Evolutionary conservation across 2,888 invertebrate species (phyloP).

Genomic region (Sminthurides aquaticus): DNA sequence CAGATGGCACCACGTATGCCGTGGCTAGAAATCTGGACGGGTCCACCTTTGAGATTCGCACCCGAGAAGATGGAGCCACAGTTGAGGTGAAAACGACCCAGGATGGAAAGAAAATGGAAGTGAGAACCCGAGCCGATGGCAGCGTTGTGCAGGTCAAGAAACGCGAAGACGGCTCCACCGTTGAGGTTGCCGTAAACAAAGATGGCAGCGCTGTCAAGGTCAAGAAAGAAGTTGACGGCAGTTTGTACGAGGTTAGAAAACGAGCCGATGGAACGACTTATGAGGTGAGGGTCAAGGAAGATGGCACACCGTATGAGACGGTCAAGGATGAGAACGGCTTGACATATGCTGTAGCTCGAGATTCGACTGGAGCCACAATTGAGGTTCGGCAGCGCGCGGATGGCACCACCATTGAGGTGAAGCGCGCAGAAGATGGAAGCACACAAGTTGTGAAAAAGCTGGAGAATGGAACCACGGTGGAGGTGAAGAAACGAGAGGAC

Average conservation of each 20-base stretch:
- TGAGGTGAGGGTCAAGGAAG: conserved; percentile 6
- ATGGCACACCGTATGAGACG: conserved; percentile 13
- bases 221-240: neutral
- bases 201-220: conserved; percentile 7
- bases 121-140: neutral
- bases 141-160: neutral
- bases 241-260: neutral
- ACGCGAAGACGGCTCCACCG: neutral
- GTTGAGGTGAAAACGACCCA: neutral
- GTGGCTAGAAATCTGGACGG: conserved; percentile 15
- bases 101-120: conserved; percentile 7
- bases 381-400: conserved; percentile 5
- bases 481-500: neutral
- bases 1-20: neutral
- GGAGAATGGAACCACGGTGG: neutral
- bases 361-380: conserved; percentile 1
- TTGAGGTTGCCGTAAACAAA: neutral
- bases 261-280: conserved; percentile 3
- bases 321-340: conserved; percentile 5
- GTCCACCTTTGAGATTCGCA: neutral
- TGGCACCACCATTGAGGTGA: conserved; percentile 6
- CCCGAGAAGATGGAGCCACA: neutral
- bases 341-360: conserved; percentile 9
- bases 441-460: neutral
- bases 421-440: neutral